Evolutionary conservation across 2,888 invertebrate species (phyloP).

Genomic region (Prenolepis imparis): DNA sequence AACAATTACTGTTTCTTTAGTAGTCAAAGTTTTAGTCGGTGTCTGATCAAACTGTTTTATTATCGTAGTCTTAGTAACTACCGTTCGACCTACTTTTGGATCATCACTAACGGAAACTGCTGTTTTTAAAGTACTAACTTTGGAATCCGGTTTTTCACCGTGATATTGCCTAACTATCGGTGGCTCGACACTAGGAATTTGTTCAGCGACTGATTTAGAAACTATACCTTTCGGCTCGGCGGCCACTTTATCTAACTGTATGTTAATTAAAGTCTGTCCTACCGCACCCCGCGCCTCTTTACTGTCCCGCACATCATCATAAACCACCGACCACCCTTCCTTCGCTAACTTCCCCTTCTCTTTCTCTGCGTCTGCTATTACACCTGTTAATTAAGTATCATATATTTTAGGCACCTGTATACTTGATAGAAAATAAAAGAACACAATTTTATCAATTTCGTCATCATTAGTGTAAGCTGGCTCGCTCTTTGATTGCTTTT

Average conservation of each 20-base stretch:
- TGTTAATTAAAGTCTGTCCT: constrained; percentile 75
- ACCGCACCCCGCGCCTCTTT: constrained; percentile 84
- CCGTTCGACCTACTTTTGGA: constrained; percentile 68
- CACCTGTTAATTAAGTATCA: constrained; percentile 86
- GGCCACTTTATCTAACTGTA: constrained; percentile 62
- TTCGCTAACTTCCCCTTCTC: constrained; percentile 86
- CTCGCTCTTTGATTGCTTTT: constrained; percentile 81
- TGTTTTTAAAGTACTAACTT: constrained; percentile 74
- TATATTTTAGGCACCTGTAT: constrained; percentile 85
- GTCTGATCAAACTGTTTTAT: constrained; percentile 71
- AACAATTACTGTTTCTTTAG: constrained; percentile 54
- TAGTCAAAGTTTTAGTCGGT: constrained; percentile 60
- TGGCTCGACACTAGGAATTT: constrained; percentile 74
- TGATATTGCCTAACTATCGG: constrained; percentile 74
- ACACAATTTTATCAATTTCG: constrained; percentile 74
- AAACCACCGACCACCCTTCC: constrained; percentile 86
- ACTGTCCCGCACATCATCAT: constrained; percentile 84
- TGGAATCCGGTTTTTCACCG: constrained; percentile 72
- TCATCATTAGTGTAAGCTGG: constrained; percentile 86
- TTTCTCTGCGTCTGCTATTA: constrained; percentile 86
- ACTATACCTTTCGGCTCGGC: constrained; percentile 47
- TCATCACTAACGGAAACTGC: constrained; percentile 72
- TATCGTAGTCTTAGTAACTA: constrained; percentile 76
- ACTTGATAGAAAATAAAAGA: constrained; percentile 71
- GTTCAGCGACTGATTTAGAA: constrained; percentile 34